These are phyloP conservation scores for Drosophila infuscata DNA, from an alignment of 2,888 invertebrate genomes.

Conservation along the genomic window DNA sequence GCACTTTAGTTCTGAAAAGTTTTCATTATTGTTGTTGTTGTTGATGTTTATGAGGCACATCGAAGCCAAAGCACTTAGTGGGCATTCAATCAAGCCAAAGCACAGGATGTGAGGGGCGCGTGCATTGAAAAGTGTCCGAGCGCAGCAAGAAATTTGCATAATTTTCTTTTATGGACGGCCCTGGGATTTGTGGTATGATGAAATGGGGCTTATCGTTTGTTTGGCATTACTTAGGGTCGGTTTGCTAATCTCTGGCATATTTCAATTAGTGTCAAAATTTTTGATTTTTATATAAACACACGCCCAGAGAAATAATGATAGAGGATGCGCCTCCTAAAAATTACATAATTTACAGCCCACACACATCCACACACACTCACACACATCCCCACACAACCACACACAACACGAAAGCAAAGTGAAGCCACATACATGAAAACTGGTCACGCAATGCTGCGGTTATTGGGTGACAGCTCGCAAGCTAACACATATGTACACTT, in stretches of 20 bases:
- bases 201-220: constrained; percentile 26
- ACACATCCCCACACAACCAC: constrained; percentile 4
- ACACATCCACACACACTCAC: neutral
- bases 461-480: constrained; percentile 51
- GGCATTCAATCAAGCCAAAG: constrained; percentile 64
- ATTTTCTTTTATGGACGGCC: constrained; percentile 53
- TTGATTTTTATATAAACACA: constrained; percentile 59
- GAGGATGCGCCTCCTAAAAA: constrained; percentile 2
- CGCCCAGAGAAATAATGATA: constrained; percentile 4
- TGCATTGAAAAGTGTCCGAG: constrained; percentile 64
- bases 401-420: constrained; percentile 29
- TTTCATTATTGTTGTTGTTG: constrained; percentile 30
- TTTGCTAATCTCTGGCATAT: constrained; percentile 68
- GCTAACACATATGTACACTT: constrained; percentile 20
- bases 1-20: constrained; percentile 23
- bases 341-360: constrained; percentile 20
- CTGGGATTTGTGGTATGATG: neutral
- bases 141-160: constrained; percentile 71
- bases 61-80: constrained; percentile 68
- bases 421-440: constrained; percentile 52
- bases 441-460: constrained; percentile 74
- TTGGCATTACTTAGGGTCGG: constrained; percentile 54
- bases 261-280: constrained; percentile 77
- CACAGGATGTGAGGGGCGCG: neutral
- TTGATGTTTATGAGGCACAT: constrained; percentile 56